Evolutionary conservation across 92 coral and sea anemone genomes (phyloP).

Genomic region (Phenganax stokvisi): DNA sequence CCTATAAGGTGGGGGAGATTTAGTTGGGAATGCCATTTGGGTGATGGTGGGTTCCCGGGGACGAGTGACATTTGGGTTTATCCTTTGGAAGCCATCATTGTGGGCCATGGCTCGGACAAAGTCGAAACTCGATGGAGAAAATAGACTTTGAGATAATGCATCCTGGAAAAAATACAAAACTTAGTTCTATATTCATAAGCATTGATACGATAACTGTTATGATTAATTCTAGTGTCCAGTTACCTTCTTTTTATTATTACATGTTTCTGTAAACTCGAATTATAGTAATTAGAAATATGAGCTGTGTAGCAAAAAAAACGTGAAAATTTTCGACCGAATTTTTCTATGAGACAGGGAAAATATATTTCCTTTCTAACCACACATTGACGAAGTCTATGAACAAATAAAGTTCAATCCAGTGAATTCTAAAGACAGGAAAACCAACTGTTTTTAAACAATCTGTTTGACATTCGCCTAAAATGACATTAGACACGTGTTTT

Average conservation of each 20-base stretch:
- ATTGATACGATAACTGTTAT: neutral
- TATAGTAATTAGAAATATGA: no score
- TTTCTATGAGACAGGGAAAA: no score
- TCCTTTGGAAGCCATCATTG: conserved; percentile 32
- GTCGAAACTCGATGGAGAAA: conserved; percentile 27
- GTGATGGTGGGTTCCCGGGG: conserved; percentile 1
- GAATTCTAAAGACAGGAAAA: no score
- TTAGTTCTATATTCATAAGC: neutral
- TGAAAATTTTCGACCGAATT: no score
- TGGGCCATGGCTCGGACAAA: conserved; percentile 37
- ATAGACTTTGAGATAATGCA: conserved; percentile 5
- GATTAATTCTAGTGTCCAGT: neutral
- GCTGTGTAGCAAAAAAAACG: no score
- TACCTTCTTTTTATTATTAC: neutral
- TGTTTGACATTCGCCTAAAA: no score
- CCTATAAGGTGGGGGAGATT: conserved; percentile 26
- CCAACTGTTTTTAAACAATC: no score
- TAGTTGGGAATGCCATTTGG: conserved; percentile 22
- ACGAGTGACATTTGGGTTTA: conserved; percentile 8
- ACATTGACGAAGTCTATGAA: no score
- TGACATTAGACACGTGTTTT: no score
- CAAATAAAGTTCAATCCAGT: no score
- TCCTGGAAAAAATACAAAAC: conserved; percentile 10
- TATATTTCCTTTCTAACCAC: no score
- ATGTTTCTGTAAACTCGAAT: no score